These are phyloP conservation scores for Brachyptera putata DNA, from an alignment of 2,888 invertebrate genomes.

Conservation along the genomic window DNA sequence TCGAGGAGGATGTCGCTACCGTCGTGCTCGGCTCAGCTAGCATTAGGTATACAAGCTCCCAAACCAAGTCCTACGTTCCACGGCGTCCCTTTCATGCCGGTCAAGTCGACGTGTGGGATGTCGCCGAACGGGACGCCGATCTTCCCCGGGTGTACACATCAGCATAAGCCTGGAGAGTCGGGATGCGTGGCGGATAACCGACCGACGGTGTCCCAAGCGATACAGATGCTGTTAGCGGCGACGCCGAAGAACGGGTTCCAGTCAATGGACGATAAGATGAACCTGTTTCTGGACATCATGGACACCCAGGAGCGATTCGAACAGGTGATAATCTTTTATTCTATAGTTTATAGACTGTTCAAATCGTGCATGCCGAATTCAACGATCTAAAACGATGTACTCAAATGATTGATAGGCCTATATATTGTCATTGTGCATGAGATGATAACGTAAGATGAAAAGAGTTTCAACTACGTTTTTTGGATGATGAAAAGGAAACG, in stretches of 20 bases:
- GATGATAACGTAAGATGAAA: too few species aligned
- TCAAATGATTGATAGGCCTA: too few species aligned
- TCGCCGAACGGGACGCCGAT: conserved; percentile 46
- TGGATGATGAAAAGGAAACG: too few species aligned
- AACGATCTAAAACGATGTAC: too few species aligned
- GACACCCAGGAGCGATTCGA: conserved; percentile 75
- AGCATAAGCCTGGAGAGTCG: conserved; percentile 34
- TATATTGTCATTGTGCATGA: too few species aligned
- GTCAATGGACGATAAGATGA: conserved; percentile 71
- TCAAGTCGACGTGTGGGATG: conserved; percentile 42
- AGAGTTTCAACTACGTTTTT: too few species aligned
- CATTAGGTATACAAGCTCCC: conserved; percentile 50
- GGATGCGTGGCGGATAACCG: conserved; percentile 48
- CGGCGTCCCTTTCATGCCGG: conserved; percentile 50
- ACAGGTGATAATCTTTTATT: conserved; percentile 27
- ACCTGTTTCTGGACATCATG: conserved; percentile 75
- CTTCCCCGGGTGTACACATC: conserved; percentile 47
- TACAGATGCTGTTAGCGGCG: conserved; percentile 58
- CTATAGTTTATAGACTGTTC: not conserved
- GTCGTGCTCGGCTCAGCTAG: conserved; percentile 44
- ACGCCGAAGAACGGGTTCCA: conserved; percentile 68
- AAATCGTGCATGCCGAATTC: too few species aligned
- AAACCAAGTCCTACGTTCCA: conserved; percentile 61
- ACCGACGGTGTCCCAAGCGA: conserved; percentile 64
- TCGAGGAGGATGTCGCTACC: conserved; percentile 51